These are phyloP conservation scores for Nemotelus pantherinus DNA, from an alignment of 2,888 invertebrate genomes.

Conservation along the genomic window DNA sequence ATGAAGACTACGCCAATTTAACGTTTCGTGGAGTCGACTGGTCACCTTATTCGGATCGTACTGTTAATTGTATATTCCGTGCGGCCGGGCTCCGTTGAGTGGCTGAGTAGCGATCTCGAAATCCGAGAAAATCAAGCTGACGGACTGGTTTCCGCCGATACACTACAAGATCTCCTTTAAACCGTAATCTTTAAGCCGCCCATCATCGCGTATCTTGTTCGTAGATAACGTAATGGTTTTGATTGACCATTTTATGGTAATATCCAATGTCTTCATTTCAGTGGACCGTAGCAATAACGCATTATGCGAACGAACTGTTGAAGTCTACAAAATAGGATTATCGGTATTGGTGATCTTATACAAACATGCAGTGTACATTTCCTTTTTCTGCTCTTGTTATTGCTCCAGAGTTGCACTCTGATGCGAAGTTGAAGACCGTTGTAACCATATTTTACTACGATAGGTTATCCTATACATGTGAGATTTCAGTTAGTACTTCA, in stretches of 20 bases:
- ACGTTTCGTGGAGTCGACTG: constrained; percentile 39
- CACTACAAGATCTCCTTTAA: constrained; percentile 28
- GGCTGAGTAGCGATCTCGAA: neutral
- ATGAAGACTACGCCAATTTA: constrained; percentile 43
- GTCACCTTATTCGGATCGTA: constrained; percentile 45
- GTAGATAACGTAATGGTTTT: constrained; percentile 49
- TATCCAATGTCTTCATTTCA: constrained; percentile 49
- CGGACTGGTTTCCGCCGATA: constrained; percentile 14
- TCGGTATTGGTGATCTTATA: constrained; percentile 29
- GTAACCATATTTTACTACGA: neutral
- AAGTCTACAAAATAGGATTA: constrained; percentile 41
- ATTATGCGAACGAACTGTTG: constrained; percentile 27
- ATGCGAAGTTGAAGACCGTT: neutral
- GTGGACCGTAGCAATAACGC: constrained; percentile 25
- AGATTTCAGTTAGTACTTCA: too few relatives aligned
- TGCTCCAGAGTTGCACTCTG: constrained; percentile 19
- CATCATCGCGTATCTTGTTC: constrained; percentile 48
- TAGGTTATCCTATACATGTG: too few relatives aligned
- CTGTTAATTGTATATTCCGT: constrained; percentile 47
- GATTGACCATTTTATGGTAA: constrained; percentile 50
- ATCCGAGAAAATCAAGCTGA: constrained; percentile 20
- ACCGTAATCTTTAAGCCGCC: constrained; percentile 42
- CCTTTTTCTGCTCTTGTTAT: constrained; percentile 28
- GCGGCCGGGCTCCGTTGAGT: constrained; percentile 21
- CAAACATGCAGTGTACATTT: constrained; percentile 36